Evolutionary conservation across 2,888 invertebrate genomes (phyloP), one percentile per base, ranked within the genome.

Genomic region (Tenthredo scrophulariae): DNA sequence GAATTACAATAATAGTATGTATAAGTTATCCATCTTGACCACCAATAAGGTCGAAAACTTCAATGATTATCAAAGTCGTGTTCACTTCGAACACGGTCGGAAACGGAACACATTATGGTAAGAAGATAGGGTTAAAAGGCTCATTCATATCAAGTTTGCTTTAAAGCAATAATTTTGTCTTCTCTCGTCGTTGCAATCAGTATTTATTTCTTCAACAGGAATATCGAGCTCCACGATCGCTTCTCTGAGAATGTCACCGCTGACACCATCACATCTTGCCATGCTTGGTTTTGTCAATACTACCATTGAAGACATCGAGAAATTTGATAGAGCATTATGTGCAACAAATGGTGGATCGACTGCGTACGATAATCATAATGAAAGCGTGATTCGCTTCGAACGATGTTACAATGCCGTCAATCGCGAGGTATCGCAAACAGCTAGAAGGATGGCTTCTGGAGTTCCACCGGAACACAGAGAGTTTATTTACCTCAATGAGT

Each of bases 241-340:
- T 43, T 7, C 10, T 29, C 15, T 6, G 0, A 5, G 33, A 67
- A 9, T 7, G 4, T 9, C 10, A 33, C n/a, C 6, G 33, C 37
- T 5, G 18, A 10, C 7, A 10, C n/a, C 43, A 22, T 15, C 72
- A 9, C 26, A 22, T 37, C n/a, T 40, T 18, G 10, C 2, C 9
- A 7, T 72, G n/a, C n/a, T 72, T 9, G 43, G 43, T 72, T 72
- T 22, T 15, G 22, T 40, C 3, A 72, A 72, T 43, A 72, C 72
- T 6, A 72, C 72, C 40, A 26, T n/a, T n/a, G 43, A 72, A n/a
- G 72, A 72, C n/a, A 43, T 72, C 72, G 72, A 72, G 40, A 22
- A 72, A 72, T 72, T 72, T n/a, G 72, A 72, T 15, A 22, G 40
- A 72, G n/a, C 7, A 72, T 26, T 72, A 13, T 72, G 72, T 43